These are phyloP conservation scores for Tyto alba DNA, from an alignment of 2,113 vertebrate species.

Conservation along the genomic window DNA sequence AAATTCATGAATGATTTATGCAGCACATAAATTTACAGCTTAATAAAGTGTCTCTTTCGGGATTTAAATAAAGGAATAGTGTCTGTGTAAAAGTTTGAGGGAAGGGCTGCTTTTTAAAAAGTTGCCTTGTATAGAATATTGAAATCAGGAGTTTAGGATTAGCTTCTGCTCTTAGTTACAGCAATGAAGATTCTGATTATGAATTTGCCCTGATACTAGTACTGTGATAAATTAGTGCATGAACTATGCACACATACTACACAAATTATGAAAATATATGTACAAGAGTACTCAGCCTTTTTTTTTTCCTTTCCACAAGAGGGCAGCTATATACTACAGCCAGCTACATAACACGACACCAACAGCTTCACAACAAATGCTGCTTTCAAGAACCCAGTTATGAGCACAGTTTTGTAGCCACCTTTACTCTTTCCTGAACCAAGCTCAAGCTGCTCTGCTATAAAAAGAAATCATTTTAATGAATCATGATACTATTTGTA, in stretches of 20 bases:
- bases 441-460: background rate
- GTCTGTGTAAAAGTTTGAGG: background rate
- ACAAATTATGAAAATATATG: background rate
- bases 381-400: background rate
- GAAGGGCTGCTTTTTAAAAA: background rate
- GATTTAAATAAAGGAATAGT: background rate
- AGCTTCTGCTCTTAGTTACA: background rate
- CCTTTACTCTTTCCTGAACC: background rate
- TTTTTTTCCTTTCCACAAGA: background rate
- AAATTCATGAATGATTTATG: background rate
- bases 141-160: background rate
- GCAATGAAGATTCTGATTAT: background rate
- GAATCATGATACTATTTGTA: background rate
- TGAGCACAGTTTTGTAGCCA: background rate
- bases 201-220: background rate
- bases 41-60: background rate
- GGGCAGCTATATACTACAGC: background rate
- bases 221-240: background rate
- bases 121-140: background rate
- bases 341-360: fast-evolving
- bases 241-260: background rate
- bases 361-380: background rate
- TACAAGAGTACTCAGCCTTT: fast-evolving
- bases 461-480: background rate
- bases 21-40: background rate